phyloP scores from a whole-genome alignment of 37 sponge, comb jelly and placozoan species.

The Halisarca cf. caerulea region DNA sequence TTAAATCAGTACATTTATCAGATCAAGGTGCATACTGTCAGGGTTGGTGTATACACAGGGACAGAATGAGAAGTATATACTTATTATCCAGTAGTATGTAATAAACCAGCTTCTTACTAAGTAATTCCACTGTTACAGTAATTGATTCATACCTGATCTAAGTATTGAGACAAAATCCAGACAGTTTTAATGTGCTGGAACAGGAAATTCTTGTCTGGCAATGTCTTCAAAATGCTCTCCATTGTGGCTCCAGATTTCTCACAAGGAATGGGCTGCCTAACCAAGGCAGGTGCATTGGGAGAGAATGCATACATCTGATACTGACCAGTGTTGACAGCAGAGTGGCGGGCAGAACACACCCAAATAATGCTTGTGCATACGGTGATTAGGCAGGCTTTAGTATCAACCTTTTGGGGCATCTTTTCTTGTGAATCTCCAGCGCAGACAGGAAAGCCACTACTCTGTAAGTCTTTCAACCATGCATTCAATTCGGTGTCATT shows the following conservation, averaged over 20 bases:
- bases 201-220: slow-evolving; percentile 39
- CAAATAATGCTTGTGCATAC: slow-evolving; percentile 68
- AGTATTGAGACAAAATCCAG: slow-evolving; percentile 3
- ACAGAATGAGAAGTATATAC: too few species aligned
- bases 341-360: slow-evolving; percentile 55
- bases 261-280: slow-evolving; percentile 54
- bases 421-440: slow-evolving; percentile 17
- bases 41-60: too few species aligned
- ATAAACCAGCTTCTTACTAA: too few species aligned
- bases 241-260: slow-evolving; percentile 46
- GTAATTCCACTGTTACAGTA: too few species aligned
- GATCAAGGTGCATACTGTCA: too few species aligned
- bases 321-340: slow-evolving; percentile 82
- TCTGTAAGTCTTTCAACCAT: slow-evolving; percentile 43
- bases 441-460: slow-evolving; percentile 32
- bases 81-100: too few species aligned
- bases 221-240: slow-evolving; percentile 32
- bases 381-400: slow-evolving; percentile 42
- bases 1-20: too few species aligned
- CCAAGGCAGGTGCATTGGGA: slow-evolving; percentile 70
- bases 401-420: slow-evolving; percentile 39
- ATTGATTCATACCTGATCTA: too few species aligned
- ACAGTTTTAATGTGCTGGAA: not conserved
- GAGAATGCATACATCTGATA: slow-evolving; percentile 53
- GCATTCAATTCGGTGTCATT: slow-evolving; percentile 44